Evolutionary conservation across 2,888 invertebrate species (phyloP).

Genomic region (Zaprionus bogoriensis): DNA sequence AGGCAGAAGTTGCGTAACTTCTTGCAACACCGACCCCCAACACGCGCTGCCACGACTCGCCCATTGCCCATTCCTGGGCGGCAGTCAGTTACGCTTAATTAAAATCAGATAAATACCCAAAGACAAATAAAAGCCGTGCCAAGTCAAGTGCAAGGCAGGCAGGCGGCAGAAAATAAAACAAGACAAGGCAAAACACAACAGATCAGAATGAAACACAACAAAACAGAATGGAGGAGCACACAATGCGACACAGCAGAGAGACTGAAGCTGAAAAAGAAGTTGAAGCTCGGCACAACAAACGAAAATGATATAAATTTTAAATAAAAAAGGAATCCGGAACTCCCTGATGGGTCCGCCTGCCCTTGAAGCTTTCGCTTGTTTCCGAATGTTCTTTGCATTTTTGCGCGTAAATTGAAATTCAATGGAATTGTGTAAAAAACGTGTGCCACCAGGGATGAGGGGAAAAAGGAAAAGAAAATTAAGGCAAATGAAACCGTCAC

Average conservation of each 20-base stretch:
- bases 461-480: background rate
- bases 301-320: conserved; percentile 38
- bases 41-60: background rate
- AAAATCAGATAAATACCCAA: conserved; percentile 68
- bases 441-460: conserved; percentile 4
- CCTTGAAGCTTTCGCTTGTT: background rate
- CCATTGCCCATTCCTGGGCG: conserved; percentile 1
- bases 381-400: conserved; percentile 20
- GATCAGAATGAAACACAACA: background rate
- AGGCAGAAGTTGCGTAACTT: conserved; percentile 8
- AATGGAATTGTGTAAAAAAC: conserved; percentile 39
- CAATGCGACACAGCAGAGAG: too few relatives aligned
- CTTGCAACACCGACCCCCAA: background rate
- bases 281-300: conserved; percentile 7
- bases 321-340: conserved; percentile 28
- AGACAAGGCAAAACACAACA: conserved; percentile 7
- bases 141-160: conserved; percentile 43
- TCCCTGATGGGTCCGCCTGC: conserved; percentile 2
- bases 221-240: background rate
- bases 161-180: conserved; percentile 8
- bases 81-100: conserved; percentile 58
- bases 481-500: too few relatives aligned
- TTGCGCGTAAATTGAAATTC: conserved; percentile 48
- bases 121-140: conserved; percentile 58
- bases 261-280: background rate